phyloP scores from a whole-genome alignment of 2,113 vertebrate species.

The Chloebia gouldiae region DNA sequence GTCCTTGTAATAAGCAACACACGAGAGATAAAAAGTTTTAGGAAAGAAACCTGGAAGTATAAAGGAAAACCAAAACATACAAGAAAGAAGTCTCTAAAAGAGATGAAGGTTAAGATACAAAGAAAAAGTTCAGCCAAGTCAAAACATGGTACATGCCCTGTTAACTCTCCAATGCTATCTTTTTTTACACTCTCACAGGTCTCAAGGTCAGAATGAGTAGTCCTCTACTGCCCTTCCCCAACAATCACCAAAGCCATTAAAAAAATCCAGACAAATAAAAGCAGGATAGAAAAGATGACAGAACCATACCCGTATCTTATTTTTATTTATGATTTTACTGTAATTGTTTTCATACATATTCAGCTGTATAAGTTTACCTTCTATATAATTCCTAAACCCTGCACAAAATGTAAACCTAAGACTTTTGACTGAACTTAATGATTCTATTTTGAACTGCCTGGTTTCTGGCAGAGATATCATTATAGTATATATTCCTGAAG shows the following conservation, averaged over 20 bases:
- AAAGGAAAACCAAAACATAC: not conserved
- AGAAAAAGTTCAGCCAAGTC: not conserved
- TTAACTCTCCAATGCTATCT: not conserved
- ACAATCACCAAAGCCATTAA: not conserved
- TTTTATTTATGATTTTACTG: not conserved
- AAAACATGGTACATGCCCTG: not conserved
- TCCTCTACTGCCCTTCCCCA: not conserved
- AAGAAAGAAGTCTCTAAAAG: not conserved
- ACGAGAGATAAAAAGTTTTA: not conserved
- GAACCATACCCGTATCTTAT: not conserved
- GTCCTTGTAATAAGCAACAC: not conserved
- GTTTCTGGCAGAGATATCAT: slow-evolving; percentile 10
- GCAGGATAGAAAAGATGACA: not conserved
- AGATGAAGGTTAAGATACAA: not conserved
- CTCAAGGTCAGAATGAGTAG: not conserved
- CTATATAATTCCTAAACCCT: not conserved
- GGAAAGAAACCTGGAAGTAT: not conserved
- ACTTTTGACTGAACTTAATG: slow-evolving; percentile 16
- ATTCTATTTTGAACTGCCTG: slow-evolving; percentile 12
- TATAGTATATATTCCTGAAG: slow-evolving; percentile 25
- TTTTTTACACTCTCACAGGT: not conserved
- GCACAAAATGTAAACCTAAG: not conserved
- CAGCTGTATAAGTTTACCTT: not conserved
- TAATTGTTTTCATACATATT: not conserved
- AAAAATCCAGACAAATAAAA: not conserved